Evolutionary conservation across 2,888 invertebrate genomes (phyloP).

Genomic region (Orchestes rusci): DNA sequence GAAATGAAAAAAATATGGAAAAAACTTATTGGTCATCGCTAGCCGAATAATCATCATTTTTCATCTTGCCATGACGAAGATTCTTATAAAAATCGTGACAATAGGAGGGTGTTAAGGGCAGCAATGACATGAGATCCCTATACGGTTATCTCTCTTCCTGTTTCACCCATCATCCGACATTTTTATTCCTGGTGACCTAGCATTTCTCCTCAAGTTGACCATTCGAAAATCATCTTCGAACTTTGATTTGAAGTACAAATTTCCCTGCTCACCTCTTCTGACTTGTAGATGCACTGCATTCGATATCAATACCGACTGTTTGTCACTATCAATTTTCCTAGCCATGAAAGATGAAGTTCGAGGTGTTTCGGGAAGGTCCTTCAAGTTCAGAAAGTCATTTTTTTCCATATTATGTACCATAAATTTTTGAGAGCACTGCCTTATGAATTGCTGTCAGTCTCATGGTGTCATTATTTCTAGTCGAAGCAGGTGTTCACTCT

Average conservation of each 20-base stretch:
- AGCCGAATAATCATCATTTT: no score
- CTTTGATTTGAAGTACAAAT: background rate
- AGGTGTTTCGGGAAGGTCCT: background rate
- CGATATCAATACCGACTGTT: conserved; percentile 5
- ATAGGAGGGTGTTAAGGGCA: no score
- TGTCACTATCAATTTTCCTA: background rate
- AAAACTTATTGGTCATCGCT: no score
- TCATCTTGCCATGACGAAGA: no score
- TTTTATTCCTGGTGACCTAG: no score
- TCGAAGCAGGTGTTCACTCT: background rate
- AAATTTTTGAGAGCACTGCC: background rate
- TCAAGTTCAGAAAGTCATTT: conserved; percentile 3
- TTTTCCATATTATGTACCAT: background rate
- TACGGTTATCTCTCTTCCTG: no score
- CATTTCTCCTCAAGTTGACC: no score
- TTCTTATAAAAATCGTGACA: no score
- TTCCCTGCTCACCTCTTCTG: background rate
- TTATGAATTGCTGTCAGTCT: conserved; percentile 1
- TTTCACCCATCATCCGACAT: no score
- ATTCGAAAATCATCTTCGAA: no score
- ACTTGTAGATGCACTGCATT: conserved; percentile 1
- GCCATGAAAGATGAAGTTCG: background rate
- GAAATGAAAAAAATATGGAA: no score
- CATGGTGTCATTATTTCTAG: background rate
- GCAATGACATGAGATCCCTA: no score